Percentiles rank a stretch among this genome's conserved stretches.
These are phyloP conservation scores for Xerus inauris DNA, from an alignment of 2,113 vertebrate species.

Conservation along the genomic window DNA sequence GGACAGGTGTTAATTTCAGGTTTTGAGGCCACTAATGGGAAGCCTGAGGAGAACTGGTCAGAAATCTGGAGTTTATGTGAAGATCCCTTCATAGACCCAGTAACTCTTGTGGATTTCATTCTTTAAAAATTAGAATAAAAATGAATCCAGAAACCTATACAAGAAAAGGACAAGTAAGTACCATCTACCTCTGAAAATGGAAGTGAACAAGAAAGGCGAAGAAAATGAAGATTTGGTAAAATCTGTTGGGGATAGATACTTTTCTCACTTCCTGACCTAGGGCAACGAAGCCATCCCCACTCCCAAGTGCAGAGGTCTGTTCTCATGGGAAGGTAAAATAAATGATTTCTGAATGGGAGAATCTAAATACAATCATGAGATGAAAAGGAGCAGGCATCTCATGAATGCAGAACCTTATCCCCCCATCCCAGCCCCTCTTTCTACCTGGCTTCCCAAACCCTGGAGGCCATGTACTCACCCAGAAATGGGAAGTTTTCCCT, in stretches of 20 bases:
- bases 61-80: not conserved
- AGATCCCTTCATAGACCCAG: not conserved
- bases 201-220: not conserved
- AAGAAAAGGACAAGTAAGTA: not conserved
- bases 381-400: not conserved
- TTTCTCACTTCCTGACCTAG: not conserved
- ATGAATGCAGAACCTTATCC: not conserved
- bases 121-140: not conserved
- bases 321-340: not conserved
- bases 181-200: too few species aligned
- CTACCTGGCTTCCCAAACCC: not conserved
- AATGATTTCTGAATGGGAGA: not conserved
- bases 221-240: not conserved
- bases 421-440: accelerated
- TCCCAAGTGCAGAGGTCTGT: not conserved
- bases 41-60: not conserved
- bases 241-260: not conserved
- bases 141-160: not conserved
- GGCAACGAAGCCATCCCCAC: not conserved
- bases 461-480: not conserved
- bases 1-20: not conserved
- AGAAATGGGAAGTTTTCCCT: not conserved
- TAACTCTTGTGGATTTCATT: not conserved
- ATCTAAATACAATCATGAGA: not conserved
- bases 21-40: not conserved